phyloP scores from a whole-genome alignment of 2,888 invertebrate genomes.

The Habrosyne pyritoides region DNA sequence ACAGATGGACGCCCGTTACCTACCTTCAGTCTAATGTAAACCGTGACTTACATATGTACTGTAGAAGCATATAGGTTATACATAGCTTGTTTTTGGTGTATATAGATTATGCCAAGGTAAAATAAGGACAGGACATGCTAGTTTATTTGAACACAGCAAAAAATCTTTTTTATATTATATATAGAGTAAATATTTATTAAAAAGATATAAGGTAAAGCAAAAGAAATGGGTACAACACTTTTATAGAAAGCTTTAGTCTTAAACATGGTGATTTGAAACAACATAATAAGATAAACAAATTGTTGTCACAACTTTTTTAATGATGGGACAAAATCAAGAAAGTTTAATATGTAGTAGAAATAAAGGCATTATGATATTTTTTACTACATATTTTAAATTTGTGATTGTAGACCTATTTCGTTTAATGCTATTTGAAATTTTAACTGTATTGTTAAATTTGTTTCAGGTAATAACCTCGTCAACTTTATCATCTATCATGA shows the following conservation, averaged over 20 bases:
- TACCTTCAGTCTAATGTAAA: neutral
- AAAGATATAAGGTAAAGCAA: too few relatives aligned
- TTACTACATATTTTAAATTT: neutral
- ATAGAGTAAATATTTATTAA: neutral
- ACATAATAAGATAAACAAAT: neutral
- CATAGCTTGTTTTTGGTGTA: too few relatives aligned
- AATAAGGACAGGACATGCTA: too few relatives aligned
- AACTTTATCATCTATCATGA: constrained; percentile 10
- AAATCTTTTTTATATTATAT: neutral
- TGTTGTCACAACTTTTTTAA: neutral
- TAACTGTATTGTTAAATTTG: constrained; percentile 5
- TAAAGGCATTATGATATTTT: neutral
- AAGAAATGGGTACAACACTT: neutral
- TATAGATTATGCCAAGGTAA: too few relatives aligned
- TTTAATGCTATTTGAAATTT: neutral
- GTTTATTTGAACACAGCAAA: too few relatives aligned
- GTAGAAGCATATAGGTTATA: too few relatives aligned
- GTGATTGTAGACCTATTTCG: neutral
- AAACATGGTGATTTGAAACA: neutral
- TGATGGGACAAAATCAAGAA: too few relatives aligned
- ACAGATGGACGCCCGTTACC: neutral
- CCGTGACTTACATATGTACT: too few relatives aligned
- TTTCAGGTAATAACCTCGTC: constrained; percentile 19
- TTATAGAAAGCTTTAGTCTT: neutral
- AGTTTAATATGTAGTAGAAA: too few relatives aligned